Evolutionary conservation across 2,888 invertebrate species (phyloP).

Genomic region (Chaetogeoica ovagalla): DNA sequence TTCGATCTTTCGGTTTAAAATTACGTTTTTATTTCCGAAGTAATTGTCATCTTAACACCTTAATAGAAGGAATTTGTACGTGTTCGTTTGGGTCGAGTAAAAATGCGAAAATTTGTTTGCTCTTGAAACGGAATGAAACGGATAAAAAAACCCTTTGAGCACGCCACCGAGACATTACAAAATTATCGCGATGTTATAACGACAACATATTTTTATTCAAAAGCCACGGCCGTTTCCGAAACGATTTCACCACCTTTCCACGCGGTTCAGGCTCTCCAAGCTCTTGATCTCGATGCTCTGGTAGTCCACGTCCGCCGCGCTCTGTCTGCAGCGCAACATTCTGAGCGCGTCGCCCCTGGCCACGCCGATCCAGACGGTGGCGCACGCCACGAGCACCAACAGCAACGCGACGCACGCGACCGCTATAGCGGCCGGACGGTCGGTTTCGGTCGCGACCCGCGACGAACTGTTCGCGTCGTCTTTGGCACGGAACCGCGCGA

Average conservation of each 20-base stretch:
- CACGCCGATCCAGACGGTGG: slow-evolving; percentile 16
- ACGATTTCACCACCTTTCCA: slow-evolving; percentile 40
- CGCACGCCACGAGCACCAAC: not conserved
- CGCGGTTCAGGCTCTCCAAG: slow-evolving; percentile 28
- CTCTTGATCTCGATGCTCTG: slow-evolving; percentile 41
- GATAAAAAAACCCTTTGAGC: too few relatives aligned
- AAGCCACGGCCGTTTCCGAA: too few relatives aligned
- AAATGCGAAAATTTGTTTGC: too few relatives aligned
- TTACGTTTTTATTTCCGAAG: too few relatives aligned
- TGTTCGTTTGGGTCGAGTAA: too few relatives aligned
- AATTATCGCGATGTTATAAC: too few relatives aligned
- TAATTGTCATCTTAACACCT: too few relatives aligned
- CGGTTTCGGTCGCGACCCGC: not conserved
- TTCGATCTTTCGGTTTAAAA: too few relatives aligned
- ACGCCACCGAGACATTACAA: too few relatives aligned
- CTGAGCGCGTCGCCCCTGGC: not conserved
- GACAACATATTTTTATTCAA: too few relatives aligned
- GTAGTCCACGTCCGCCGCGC: slow-evolving; percentile 25
- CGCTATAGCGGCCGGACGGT: not conserved
- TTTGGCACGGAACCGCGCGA: slow-evolving; percentile 22
- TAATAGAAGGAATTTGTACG: too few relatives aligned
- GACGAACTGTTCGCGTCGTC: not conserved
- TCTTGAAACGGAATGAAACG: too few relatives aligned
- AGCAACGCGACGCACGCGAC: slow-evolving; percentile 5
- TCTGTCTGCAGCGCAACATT: slow-evolving; percentile 17